Evolutionary conservation across 2,797 vertebrate genomes (phyloP), one percentile per base, ranked within the genome.

Genomic region (Coreius guichenoti): DNA sequence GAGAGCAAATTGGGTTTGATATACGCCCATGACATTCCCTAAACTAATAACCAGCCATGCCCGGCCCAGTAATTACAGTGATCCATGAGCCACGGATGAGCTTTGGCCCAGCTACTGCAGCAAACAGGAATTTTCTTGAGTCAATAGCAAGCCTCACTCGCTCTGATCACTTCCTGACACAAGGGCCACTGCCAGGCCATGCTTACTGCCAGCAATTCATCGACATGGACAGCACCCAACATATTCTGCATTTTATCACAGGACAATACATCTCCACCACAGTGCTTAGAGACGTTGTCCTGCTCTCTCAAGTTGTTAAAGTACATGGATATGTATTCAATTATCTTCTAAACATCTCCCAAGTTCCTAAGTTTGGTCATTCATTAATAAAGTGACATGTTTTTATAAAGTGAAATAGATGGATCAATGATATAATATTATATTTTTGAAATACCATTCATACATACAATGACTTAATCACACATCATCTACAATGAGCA

Each of bases 11-110:
- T 95, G 94, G 92, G 92, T 92, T 93, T 95, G 95, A 96, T 95
- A 94, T 95, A 96, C 93, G 93, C 89, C 93, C 93, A 95, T 95
- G 94, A 94, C 95, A 95, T 95, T 89, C 93, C 92, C 92, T 96
- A 96, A 96, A 94, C 91, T 93, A 95, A 95, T 95, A 95, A 96
- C 93, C 93, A 91, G 80, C 91, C 92, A 93, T 94, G 91, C 94
- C 81, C 93, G 93, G 94, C 93, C 87, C 88, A 88, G 89, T 91
- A 93, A 95, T 95, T 95, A 94, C 93, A 91, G 90, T 94, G 92
- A 95, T 93, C 92, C 93, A 93, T 90, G 92, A 90, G 89, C 88
- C 89, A 77, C 31, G 39, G 56, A 81, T 33, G 82, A 80, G 83
- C 80, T 74, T 65, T 72, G 80, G 85, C 89, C 85, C 85, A 87